Evolutionary conservation across 2,888 invertebrate species (phyloP), one percentile per base, ranked within the genome.

Genomic region (Plebejus anna): DNA sequence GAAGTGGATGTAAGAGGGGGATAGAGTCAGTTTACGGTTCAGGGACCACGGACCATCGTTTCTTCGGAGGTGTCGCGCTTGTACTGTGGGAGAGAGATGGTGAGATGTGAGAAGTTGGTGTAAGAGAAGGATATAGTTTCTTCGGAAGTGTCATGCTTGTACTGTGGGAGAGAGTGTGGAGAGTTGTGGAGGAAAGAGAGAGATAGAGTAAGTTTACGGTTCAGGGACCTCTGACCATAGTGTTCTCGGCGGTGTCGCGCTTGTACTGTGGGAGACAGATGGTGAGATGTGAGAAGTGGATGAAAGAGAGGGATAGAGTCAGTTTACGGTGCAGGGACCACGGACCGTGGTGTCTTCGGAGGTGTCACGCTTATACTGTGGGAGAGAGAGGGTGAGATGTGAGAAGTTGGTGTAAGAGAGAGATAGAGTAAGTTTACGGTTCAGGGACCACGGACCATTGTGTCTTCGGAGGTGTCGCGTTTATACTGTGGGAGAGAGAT

Each of bases 341-440:
- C 97, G 95, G 77, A 98, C 95, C 79, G 86, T 84, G 9, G 90
- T 90, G 80, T 94, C 90, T 76, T 95, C 95, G 77, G 86, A 82
- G n/a, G 92, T 85, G 47, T 95, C 94, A 81, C 97, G 94, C 90
- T 97, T 97, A 84, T 96, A 96, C 97, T 97, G 89, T 16, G 16
- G 55, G 55, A 55, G 55, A 81, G 95, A 82, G 70, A 81, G 94
- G 81, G 73, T 16, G 61, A 28, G 76, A 32, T 55, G 5, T 47
- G 55, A 47, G 61, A 2, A 2, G 47, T 32, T 32, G 32, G 32
- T 32, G 32, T 32, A 32, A 32, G 32, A 32, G 32, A 32, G 1
- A 0, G 32, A 32, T 32, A 32, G 32, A 32, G 32, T 22, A 22
- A 22, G 22, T 22, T 22, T 22, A 22, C 22, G 22, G 22, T 22